A percentile compares a stretch with the other conserved stretches of the same genome.
Evolutionary conservation across 2,113 vertebrate species (phyloP).

Genomic region (Myocastor coypus): DNA sequence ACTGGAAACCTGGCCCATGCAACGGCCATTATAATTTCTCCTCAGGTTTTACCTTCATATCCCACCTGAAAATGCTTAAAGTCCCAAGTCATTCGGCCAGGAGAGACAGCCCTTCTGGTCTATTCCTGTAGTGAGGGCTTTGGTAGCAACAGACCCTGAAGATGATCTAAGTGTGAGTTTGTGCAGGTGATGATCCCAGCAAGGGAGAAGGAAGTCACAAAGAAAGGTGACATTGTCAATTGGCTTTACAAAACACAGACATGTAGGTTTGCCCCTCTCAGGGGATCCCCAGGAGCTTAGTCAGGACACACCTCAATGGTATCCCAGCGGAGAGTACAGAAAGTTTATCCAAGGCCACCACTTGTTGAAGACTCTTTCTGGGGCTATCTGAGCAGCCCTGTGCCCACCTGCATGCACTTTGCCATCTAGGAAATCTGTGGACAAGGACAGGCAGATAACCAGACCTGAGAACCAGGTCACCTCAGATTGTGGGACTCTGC

Average conservation of each 20-base stretch:
- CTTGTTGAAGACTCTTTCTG: not conserved
- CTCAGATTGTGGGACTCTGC: not conserved
- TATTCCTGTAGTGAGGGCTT: not conserved
- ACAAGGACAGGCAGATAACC: not conserved
- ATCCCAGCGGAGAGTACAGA: fast-evolving
- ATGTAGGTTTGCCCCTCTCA: fast-evolving
- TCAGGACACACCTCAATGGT: not conserved
- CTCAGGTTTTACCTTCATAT: not conserved
- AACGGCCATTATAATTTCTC: not conserved
- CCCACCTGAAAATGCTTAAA: not conserved
- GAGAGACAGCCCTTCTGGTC: not conserved
- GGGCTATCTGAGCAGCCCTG: not conserved
- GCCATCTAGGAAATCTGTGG: fast-evolving
- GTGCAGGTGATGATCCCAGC: not conserved
- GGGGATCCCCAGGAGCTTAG: not conserved
- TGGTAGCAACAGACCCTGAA: not conserved
- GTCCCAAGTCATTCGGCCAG: fast-evolving
- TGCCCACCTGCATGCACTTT: not conserved
- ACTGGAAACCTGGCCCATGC: not conserved
- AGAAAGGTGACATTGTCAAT: fast-evolving
- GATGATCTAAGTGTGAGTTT: not conserved
- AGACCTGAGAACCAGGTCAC: not conserved
- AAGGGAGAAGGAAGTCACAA: not conserved
- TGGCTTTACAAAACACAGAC: fast-evolving
- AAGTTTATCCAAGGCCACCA: not conserved